Percentiles rank a stretch among this genome's conserved stretches.
Conservation (phyloP, 2,888 invertebrate genomes). For the Adineta ricciae region DNA sequence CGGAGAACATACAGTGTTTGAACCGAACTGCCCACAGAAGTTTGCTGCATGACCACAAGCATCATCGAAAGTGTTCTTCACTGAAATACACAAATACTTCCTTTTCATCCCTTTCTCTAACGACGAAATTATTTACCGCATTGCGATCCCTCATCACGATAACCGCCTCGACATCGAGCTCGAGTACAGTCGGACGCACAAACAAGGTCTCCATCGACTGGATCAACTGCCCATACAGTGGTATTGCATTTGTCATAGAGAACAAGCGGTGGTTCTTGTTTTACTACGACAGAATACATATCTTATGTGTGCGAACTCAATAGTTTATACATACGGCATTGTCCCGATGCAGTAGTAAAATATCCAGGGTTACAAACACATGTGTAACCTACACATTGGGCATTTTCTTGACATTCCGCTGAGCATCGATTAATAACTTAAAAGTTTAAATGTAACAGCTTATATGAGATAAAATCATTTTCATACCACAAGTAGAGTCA, state of each 20-base stretch:
- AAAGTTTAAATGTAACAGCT: not conserved
- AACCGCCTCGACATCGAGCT: not conserved
- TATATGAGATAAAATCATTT: not conserved
- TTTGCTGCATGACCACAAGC: not conserved
- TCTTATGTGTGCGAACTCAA: too few relatives aligned
- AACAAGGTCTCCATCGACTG: not conserved
- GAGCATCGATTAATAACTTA: not conserved
- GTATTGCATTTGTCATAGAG: not conserved
- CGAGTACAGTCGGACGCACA: not conserved
- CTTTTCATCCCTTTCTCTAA: not conserved
- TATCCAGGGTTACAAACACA: not conserved
- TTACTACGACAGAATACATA: too few relatives aligned
- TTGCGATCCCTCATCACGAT: not conserved
- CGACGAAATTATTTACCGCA: not conserved
- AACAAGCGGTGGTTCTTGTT: too few relatives aligned
- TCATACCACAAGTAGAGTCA: not conserved
- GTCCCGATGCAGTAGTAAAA: not conserved
- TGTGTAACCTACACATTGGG: not conserved
- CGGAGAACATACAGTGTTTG: not conserved
- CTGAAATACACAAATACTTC: not conserved
- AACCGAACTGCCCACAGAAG: not conserved
- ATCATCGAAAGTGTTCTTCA: not conserved
- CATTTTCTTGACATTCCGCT: not conserved
- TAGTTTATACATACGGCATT: not conserved
- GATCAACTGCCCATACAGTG: not conserved